Percentiles rank a stretch among this genome's conserved stretches.
Evolutionary conservation across 2,797 vertebrate genomes (phyloP).

Genomic region (Poliocrania exsul): DNA sequence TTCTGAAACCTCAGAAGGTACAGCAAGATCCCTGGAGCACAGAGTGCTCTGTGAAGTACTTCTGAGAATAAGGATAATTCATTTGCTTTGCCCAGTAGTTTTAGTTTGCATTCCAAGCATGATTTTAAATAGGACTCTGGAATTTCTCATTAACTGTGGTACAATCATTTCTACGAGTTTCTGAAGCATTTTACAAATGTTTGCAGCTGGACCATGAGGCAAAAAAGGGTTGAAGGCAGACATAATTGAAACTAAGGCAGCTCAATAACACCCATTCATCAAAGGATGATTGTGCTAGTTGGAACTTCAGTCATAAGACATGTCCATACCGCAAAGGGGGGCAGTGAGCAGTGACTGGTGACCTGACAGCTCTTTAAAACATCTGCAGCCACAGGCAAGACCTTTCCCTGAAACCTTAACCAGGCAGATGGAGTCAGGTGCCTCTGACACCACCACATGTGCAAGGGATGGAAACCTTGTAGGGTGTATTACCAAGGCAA

Average conservation of each 20-base stretch:
- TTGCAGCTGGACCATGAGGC: not conserved
- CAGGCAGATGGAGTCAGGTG: not conserved
- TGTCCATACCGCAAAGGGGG: not conserved
- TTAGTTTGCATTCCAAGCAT: not conserved
- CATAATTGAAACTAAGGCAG: not conserved
- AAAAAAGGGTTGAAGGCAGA: not conserved
- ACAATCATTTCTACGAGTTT: not conserved
- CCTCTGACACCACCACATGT: not conserved
- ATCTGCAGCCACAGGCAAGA: not conserved
- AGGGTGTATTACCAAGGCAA: not conserved
- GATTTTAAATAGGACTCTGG: not conserved
- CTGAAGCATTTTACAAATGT: not conserved
- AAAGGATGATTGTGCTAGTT: not conserved
- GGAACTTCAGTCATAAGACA: not conserved
- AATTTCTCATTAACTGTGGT: constrained; percentile 5
- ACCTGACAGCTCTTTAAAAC: not conserved
- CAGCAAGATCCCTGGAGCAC: not conserved
- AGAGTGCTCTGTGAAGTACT: not conserved
- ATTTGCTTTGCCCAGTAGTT: not conserved
- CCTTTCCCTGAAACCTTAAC: not conserved
- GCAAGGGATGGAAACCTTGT: not conserved
- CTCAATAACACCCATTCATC: not conserved
- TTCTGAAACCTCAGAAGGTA: not conserved
- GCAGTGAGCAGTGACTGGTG: not conserved
- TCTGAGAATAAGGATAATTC: not conserved